Base-by-base conservation (phyloP, 2,113 vertebrate species). In the Paedocypris sp. region DNA sequence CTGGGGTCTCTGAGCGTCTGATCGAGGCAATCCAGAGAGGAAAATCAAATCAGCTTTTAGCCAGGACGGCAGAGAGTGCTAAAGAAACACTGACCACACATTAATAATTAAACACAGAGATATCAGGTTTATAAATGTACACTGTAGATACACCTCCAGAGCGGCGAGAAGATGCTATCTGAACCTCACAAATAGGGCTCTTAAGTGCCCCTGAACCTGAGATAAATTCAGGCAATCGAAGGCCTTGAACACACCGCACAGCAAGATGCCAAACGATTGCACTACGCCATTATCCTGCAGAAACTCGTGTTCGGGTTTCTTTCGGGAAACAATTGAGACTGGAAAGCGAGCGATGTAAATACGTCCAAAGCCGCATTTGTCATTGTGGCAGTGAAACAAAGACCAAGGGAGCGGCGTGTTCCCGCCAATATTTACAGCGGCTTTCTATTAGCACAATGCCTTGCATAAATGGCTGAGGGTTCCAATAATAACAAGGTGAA, bases 11-110 rank as follows among this genome's bases (percentile, higher is more conserved):
- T 12, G 32, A 39, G 19, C 19, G 25, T 54, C 48, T 66, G 56
- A 69, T 53, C 42, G 51, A 43, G 18, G 45, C 33, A 42, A 62
- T 64, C 46, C 54, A 63, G 56, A 70, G 57, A 26, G 61, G 51
- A 59, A 69, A 71, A 71, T 73, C 51, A 73, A 73, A 73, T 68
- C 63, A 61, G 28, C 36, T 38, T 33, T 58, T 42, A 54, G 18
- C 53, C 23, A 12, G 18, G 18, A 31, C 16, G 42, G 59, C 59
- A 59, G 47, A 41, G 16, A 71, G 65, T 64, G 72, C 72, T 62
- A 25, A 60, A 71, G 58, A 56, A 62, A 64, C 54, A 64, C 51
- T 66, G 62, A 68, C 72, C 61, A 46, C 72, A 60, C 65, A 68
- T 74, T 60, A 62, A 74, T 74, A 54, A 71, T 69, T 69, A 33